Evolutionary conservation across 2,113 vertebrate genomes (phyloP), one percentile per base, ranked within the genome.

Genomic region (Platichthys flesus): DNA sequence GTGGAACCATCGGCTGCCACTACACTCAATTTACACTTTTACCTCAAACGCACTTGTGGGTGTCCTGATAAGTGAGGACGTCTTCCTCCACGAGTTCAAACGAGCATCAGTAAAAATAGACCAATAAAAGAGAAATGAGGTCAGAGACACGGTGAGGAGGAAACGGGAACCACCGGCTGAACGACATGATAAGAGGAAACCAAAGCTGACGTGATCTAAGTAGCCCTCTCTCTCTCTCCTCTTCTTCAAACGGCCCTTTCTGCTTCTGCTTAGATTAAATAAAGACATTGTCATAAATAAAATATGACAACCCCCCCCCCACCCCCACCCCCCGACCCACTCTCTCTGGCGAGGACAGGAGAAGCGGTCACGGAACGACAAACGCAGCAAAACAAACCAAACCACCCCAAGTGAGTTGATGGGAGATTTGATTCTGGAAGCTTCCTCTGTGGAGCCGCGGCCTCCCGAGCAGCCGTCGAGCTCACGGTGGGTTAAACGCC

Each of bases 11-110:
- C 69, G 80, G 40, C 78, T 69, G 42, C 77, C 69, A 90, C 83
- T 81, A 82, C 73, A 64, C 81, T 75, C 85, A 84, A 84, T 85
- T 85, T 87, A 88, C 87, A 89, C 81, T 86, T 92, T 87, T 90
- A 87, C 89, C 87, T 85, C 80, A 84, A 71, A 77, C 71, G 75
- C 76, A 74, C 76, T 80, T 87, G 84, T 73, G 68, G 83, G 82
- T 87, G 82, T 88, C 76, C 71, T 82, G 55, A 86, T 81, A 76
- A 77, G 73, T 67, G 71, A 84, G 55, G 31, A 23, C 37, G 69
- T 54, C 51, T 54, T 54, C 51, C 18, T 54, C 51, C n/a, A 8
- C 6, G 20, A n/a, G 51, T 83, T 90, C 23, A 88, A 82, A 86
- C 76, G 71, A 72, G 67, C 4, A 7, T 54, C 40, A 67, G 57